Base-by-base conservation (phyloP, 2,113 vertebrate genomes). In the Illadopsis cleaveri region DNA sequence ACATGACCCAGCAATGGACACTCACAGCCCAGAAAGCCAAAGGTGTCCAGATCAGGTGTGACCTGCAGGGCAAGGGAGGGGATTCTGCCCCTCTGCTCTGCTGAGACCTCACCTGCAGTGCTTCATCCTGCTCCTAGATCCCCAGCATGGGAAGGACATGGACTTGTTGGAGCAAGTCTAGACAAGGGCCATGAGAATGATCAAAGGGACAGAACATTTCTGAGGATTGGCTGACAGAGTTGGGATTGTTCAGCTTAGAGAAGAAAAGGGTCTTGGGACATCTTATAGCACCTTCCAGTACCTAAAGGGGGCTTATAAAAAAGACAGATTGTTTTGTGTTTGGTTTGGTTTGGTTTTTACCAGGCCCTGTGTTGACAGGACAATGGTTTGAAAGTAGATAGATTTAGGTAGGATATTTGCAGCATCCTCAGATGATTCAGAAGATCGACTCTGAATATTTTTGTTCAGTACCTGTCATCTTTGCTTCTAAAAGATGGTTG, bases 1-100 rank as follows among this genome's bases (percentile, higher is more conserved):
- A 15, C 6, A 3, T 22, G 62, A 60, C 2, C 23, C 0, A 3
- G 16, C 14, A 20, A 3, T 7, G 17, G 16, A 42, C 0, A 0
- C 40, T 76, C 0, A 0, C 25, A 77, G 73, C 30, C 54, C 64
- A 65, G 45, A 87, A 28, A 10, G 82, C 35, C 62, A 71, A 2
- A 22, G 0, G 0, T 42, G 16, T 35, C 37, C 30, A 25, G 12
- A 47, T 90, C 12, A 77, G 28, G 24, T 68, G 28, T 73, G 69
- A 50, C 9, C 45, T 53, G 38, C 60, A 45, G 45, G 51, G 28
- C 23, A 2, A 68, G 20, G n/a, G 14, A 47, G 40, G 4, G 15
- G 21, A 54, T 47, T 72, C 20, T 86, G 2, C 27, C 44, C 7
- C 16, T 48, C n/a, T 3, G 8, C 60, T 60, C 23, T 91, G 4